Conservation (phyloP, 2,113 vertebrate species). For the Typhlomys cinereus region DNA sequence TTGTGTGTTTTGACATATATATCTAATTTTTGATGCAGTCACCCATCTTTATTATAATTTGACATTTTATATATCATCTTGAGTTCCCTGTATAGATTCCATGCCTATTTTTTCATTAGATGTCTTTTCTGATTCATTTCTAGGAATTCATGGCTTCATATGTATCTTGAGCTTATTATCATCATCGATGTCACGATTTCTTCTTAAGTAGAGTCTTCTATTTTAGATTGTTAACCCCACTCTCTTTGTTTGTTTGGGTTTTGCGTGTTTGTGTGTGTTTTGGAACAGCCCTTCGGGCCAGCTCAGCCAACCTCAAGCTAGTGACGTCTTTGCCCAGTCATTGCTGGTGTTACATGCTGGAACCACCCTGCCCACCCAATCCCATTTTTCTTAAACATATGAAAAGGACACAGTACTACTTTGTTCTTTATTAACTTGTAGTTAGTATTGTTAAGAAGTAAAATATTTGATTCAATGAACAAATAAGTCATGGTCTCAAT, state of each 20-base stretch:
- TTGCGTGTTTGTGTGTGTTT: background rate
- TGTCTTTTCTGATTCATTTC: background rate
- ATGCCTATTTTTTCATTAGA: slow-evolving; percentile 15
- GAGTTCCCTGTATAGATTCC: background rate
- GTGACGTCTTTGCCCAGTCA: background rate
- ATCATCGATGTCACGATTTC: too few species aligned
- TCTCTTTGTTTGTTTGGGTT: too few species aligned
- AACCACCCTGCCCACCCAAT: too few species aligned
- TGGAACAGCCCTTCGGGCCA: background rate
- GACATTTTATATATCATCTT: background rate
- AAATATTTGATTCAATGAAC: background rate
- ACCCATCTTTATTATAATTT: background rate
- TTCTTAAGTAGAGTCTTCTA: background rate
- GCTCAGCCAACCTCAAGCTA: background rate
- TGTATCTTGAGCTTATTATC: background rate
- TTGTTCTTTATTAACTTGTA: background rate
- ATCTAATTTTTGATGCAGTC: slow-evolving; percentile 20
- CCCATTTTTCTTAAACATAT: slow-evolving; percentile 4
- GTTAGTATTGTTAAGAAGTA: slow-evolving; percentile 18
- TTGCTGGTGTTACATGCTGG: background rate
- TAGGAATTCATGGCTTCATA: background rate
- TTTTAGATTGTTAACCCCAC: slow-evolving; percentile 27
- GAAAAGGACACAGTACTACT: background rate
- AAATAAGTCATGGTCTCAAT: background rate
- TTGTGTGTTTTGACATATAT: background rate